Evolutionary conservation across 2,113 vertebrate species (phyloP).

Genomic region (Trematomus loennbergii): DNA sequence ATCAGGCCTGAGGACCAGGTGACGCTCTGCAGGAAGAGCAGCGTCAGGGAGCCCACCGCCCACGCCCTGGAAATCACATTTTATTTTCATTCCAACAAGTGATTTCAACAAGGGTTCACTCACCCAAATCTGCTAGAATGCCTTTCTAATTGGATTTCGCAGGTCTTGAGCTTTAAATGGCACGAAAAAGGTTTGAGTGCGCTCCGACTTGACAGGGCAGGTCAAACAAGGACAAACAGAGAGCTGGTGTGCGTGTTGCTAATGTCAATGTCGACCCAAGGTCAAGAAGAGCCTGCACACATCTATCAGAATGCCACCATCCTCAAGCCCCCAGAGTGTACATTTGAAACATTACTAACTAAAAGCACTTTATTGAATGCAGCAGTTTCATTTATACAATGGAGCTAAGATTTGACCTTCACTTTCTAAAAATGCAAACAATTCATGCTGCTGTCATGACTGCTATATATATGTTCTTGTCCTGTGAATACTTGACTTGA

Average conservation of each 20-base stretch:
- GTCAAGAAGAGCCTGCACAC: not conserved
- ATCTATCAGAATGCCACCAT: not conserved
- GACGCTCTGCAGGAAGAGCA: slow-evolving; percentile 92
- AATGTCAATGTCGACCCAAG: not conserved
- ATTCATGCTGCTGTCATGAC: not conserved
- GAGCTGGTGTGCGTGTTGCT: not conserved
- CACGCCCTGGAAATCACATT: slow-evolving; percentile 86
- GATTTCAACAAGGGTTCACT: not conserved
- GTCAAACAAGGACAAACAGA: not conserved
- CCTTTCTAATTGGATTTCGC: not conserved
- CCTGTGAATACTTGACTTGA: not conserved
- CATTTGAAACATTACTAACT: not conserved
- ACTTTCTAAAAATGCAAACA: not conserved
- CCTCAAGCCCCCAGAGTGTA: not conserved
- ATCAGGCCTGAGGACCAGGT: slow-evolving; percentile 95
- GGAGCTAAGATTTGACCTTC: slow-evolving; percentile 24
- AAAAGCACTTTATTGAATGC: not conserved
- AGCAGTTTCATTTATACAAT: slow-evolving; percentile 28
- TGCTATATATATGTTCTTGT: not conserved
- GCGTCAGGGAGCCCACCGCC: slow-evolving; percentile 91
- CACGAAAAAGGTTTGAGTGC: not conserved
- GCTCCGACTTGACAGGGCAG: not conserved
- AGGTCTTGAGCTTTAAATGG: not conserved
- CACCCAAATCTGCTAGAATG: not conserved
- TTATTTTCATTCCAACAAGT: not conserved